Base-by-base conservation (phyloP, 2,113 vertebrate genomes). In the Atrichornis clamosus region DNA sequence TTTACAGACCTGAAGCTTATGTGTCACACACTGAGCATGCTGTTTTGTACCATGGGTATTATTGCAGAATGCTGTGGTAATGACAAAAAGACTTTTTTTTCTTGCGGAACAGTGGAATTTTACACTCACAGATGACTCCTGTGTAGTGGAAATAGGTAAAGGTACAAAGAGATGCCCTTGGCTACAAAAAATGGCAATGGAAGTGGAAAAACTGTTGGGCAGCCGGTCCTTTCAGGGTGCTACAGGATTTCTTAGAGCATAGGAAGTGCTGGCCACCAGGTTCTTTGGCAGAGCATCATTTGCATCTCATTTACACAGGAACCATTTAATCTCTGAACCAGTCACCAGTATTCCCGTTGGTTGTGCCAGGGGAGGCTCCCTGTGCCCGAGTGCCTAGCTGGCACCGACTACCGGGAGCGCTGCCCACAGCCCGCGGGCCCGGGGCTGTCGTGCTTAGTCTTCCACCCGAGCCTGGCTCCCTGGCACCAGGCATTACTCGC, bases 401-500 rank as follows among this genome's bases (percentile, higher is more conserved):
- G 52, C 42, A 9, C 22, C 12, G 14, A 62, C 53, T n/a, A 1
- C 6, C 3, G 3, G 35, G 27, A 41, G 37, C 4, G 1, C 49
- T 17, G 56, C 23, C 59, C 17, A 42, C 44, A 17, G 35, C 35
- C 13, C 26, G 2, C 7, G 11, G 30, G n/a, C 76, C 56, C 7
- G 30, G 33, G 35, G 41, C 88, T 11, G 67, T 26, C 13, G 28
- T 13, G 58, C 58, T 35, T 0, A 35, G 15, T 2, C 58, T 50
- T 18, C 55, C 27, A 1, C 19, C 33, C 16, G 11, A 23, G 20
- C 7, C 76, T 11, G 7, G 7, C 24, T 37, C 12, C 4, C 4
- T 15, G 72, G 27, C n/a, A 5, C 23, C 2, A 9, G 18, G 35
- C 12, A 28, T 14, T 21, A 1, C 39, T 24, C 3, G 33, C 8